These are phyloP conservation scores for Erannis defoliaria DNA, from an alignment of 2,888 invertebrate species.

Conservation along the genomic window DNA sequence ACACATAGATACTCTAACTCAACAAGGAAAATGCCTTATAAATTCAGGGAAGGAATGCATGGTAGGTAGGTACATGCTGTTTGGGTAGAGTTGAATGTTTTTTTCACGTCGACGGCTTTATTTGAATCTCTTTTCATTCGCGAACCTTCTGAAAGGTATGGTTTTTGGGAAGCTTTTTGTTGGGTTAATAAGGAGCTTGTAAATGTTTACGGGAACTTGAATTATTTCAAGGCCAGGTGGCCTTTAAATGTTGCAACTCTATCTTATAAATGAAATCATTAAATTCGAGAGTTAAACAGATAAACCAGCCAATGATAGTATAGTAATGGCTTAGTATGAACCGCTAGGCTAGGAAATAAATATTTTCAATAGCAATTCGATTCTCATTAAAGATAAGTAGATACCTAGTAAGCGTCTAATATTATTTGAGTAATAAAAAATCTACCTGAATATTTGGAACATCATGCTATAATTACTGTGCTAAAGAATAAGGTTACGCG, in stretches of 20 bases:
- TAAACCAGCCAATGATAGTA: too few relatives aligned
- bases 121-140: constrained; percentile 25
- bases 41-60: constrained; percentile 24
- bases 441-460: too few relatives aligned
- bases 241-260: too few relatives aligned
- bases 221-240: background rate
- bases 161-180: constrained; percentile 5
- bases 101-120: constrained; percentile 25
- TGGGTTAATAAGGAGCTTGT: background rate
- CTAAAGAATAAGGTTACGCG: too few relatives aligned
- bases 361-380: background rate
- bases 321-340: too few relatives aligned
- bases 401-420: too few relatives aligned
- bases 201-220: background rate
- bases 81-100: constrained; percentile 23
- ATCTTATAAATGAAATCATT: too few relatives aligned
- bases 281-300: too few relatives aligned
- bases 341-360: too few relatives aligned
- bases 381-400: too few relatives aligned
- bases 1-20: constrained; percentile 16
- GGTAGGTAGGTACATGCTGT: constrained; percentile 19
- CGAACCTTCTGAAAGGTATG: constrained; percentile 3
- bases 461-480: too few relatives aligned
- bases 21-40: constrained; percentile 29
- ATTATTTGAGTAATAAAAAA: too few relatives aligned